These are phyloP conservation scores for Anguilla obscura DNA, from an alignment of 2,797 vertebrate species.

Conservation along the genomic window DNA sequence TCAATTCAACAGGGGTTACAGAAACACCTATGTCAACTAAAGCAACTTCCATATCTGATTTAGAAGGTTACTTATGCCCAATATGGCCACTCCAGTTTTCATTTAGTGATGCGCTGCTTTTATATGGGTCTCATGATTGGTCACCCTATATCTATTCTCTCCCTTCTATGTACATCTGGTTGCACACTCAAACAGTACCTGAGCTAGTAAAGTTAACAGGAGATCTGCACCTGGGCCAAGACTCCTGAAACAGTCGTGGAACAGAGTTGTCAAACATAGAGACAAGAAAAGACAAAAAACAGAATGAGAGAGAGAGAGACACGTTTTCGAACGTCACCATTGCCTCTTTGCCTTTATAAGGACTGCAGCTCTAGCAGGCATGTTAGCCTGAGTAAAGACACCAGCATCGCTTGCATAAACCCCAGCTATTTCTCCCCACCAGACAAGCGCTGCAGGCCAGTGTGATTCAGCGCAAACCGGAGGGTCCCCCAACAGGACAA, in stretches of 20 bases:
- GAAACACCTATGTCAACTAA: not conserved
- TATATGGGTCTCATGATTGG: not conserved
- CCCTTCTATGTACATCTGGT: not conserved
- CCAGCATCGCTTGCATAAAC: constrained; percentile 70
- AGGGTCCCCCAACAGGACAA: constrained; percentile 35
- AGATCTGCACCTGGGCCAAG: not conserved
- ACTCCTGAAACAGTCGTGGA: constrained; percentile 34
- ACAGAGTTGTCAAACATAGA: constrained; percentile 26
- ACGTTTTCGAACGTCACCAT: constrained; percentile 38
- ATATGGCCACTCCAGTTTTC: not conserved
- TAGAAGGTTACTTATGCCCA: not conserved
- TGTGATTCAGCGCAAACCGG: constrained; percentile 59
- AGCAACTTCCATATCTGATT: not conserved
- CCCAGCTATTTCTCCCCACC: constrained; percentile 60
- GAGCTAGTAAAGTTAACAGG: not conserved
- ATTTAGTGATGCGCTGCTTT: not conserved
- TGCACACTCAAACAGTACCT: not conserved
- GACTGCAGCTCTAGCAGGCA: constrained; percentile 56
- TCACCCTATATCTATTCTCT: not conserved
- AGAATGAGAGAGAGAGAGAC: not conserved
- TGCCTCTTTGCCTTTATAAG: constrained; percentile 73
- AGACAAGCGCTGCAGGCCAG: constrained; percentile 21
- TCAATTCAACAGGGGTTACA: not conserved
- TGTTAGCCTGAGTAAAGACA: constrained; percentile 44
- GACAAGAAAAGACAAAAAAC: constrained; percentile 1